These are phyloP conservation scores for Caenorhabditis latens DNA, from an alignment of 1,140 invertebrate genomes.

Conservation along the genomic window DNA sequence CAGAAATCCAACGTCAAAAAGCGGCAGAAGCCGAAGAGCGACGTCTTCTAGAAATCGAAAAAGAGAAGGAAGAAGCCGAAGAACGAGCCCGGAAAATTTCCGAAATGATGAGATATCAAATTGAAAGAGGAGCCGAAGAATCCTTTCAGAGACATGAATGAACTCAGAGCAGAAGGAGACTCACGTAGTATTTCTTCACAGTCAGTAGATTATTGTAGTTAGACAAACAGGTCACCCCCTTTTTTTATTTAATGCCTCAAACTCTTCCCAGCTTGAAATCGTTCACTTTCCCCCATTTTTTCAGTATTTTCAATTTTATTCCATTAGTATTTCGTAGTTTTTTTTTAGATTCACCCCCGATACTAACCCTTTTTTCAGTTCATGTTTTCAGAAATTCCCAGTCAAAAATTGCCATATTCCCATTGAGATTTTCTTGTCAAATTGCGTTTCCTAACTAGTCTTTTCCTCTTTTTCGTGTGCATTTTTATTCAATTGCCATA, in stretches of 20 bases:
- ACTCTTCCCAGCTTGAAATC: too few species aligned
- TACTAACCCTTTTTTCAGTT: neutral
- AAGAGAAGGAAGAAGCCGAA: slow-evolving; percentile 6
- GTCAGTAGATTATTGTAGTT: slow-evolving; percentile 9
- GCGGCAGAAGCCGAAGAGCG: slow-evolving; percentile 14
- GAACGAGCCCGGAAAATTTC: slow-evolving; percentile 18
- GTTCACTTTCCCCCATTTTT: neutral
- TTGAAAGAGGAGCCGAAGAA: slow-evolving; percentile 38
- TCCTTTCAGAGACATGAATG: neutral
- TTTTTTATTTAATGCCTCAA: neutral
- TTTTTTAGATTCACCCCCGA: neutral
- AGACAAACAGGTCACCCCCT: neutral
- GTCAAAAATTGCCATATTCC: slow-evolving; percentile 1
- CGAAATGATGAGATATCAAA: slow-evolving; percentile 50
- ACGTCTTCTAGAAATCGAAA: slow-evolving; percentile 31
- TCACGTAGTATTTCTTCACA: too few species aligned
- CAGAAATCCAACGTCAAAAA: slow-evolving; percentile 30
- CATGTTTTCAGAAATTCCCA: neutral
- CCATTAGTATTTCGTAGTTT: neutral
- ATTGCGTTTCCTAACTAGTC: neutral
- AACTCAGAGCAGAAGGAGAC: too few species aligned
- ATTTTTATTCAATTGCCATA: too few species aligned
- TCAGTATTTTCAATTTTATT: too few species aligned
- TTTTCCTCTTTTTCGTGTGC: too few species aligned
- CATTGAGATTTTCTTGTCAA: slow-evolving; percentile 25